phyloP scores from a whole-genome alignment of 2,797 vertebrate species.

The Ctenopoma kingsleyae region DNA sequence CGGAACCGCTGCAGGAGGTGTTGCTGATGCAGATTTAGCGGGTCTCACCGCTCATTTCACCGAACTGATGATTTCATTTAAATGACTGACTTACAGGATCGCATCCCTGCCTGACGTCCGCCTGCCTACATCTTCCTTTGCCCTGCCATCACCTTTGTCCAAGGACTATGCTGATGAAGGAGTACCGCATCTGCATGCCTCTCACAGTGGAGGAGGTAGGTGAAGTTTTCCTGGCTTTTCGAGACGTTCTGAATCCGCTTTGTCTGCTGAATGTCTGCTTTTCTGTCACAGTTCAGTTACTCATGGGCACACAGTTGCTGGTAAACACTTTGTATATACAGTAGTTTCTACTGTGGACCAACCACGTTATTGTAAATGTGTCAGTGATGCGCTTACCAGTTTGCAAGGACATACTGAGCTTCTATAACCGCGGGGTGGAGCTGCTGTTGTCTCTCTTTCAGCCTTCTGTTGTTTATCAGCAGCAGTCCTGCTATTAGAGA shows the following conservation, averaged over 20 bases:
- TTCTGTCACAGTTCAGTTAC: fast-evolving
- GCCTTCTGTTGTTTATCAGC: not conserved
- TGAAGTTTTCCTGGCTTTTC: slow-evolving; percentile 37
- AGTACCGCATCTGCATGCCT: slow-evolving; percentile 98
- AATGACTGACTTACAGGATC: slow-evolving; percentile 16
- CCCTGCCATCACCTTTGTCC: slow-evolving; percentile 10
- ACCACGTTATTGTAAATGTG: slow-evolving; percentile 37
- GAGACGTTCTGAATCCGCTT: not conserved
- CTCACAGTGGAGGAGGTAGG: slow-evolving; percentile 98
- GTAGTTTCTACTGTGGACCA: not conserved
- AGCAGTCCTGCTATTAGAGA: not conserved
- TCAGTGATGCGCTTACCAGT: slow-evolving; percentile 20
- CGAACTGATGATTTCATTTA: not conserved
- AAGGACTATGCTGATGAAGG: slow-evolving; percentile 95
- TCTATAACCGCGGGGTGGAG: slow-evolving; percentile 60
- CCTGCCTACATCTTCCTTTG: not conserved
- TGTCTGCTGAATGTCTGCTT: not conserved
- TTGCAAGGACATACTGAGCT: slow-evolving; percentile 17
- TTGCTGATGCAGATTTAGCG: slow-evolving; percentile 37
- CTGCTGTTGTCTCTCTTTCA: slow-evolving; percentile 40
- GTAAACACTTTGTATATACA: not conserved
- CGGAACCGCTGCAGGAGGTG: slow-evolving; percentile 26
- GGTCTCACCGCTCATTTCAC: not conserved
- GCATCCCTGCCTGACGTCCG: slow-evolving; percentile 10
- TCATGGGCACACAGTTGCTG: not conserved